Evolutionary conservation across 2,888 invertebrate genomes (phyloP).

Genomic region (Heliconius hortense): DNA sequence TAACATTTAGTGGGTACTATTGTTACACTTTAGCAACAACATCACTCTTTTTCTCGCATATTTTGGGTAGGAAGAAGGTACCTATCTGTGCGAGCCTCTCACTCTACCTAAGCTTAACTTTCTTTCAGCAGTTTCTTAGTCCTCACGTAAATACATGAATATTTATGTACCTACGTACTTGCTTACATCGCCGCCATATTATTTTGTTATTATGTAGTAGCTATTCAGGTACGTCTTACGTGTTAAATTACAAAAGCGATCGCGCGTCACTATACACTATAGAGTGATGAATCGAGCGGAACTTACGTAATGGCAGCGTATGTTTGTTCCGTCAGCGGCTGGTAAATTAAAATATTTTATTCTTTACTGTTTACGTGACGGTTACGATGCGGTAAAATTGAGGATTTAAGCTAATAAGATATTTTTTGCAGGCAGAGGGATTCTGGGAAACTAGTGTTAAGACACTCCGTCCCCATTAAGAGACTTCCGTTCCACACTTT

Average conservation of each 20-base stretch:
- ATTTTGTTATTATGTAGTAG: not conserved
- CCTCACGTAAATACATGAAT: not conserved
- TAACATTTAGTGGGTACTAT: not conserved
- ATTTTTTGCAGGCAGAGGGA: not conserved
- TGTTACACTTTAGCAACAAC: not conserved
- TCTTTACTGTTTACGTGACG: constrained; percentile 16
- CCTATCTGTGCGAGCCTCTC: too few species aligned
- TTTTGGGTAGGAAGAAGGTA: too few species aligned
- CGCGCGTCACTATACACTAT: constrained; percentile 23
- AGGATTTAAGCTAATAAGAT: not conserved
- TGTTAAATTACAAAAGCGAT: constrained; percentile 29
- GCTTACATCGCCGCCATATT: not conserved
- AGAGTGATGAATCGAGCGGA: constrained; percentile 32
- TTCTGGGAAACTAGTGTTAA: not conserved
- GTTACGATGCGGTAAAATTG: not conserved
- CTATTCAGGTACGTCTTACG: constrained; percentile 7
- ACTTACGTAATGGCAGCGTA: constrained; percentile 32
- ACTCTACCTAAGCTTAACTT: not conserved
- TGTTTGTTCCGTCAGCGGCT: constrained; percentile 26
- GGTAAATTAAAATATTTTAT: constrained; percentile 23
- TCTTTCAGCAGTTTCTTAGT: not conserved
- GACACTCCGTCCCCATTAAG: not conserved
- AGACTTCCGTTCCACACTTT: not conserved
- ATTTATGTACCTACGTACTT: not conserved
- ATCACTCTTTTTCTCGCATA: not conserved